Percentiles rank a stretch among this genome's conserved stretches.
These are phyloP conservation scores for Acanthisitta chloris DNA, from an alignment of 2,113 vertebrate species.

Conservation along the genomic window DNA sequence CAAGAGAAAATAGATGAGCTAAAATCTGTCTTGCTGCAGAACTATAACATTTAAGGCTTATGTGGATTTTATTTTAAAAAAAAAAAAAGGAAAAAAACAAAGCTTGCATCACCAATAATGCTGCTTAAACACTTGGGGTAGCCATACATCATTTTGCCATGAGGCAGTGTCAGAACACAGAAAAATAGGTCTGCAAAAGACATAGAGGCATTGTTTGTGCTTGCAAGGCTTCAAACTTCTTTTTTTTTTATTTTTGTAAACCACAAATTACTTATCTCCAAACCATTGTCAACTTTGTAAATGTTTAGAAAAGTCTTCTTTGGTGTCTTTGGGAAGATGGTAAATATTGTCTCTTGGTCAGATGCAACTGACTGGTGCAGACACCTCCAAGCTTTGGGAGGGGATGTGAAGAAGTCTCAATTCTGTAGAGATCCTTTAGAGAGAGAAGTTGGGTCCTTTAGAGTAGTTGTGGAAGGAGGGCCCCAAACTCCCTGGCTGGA, in stretches of 20 bases:
- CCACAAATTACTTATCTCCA: background rate
- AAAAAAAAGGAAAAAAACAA: background rate
- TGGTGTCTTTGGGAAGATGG: background rate
- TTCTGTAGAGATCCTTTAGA: background rate
- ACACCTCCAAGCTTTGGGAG: background rate
- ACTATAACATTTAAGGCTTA: background rate
- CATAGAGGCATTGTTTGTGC: background rate
- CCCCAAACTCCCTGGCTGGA: background rate
- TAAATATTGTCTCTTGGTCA: background rate
- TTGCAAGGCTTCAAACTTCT: background rate
- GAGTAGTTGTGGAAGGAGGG: background rate
- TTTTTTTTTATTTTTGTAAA: background rate
- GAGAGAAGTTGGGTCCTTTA: background rate
- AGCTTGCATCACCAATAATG: background rate
- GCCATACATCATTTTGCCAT: background rate
- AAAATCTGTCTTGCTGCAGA: conserved; percentile 19
- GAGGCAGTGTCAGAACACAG: background rate
- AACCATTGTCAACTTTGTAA: background rate
- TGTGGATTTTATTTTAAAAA: background rate
- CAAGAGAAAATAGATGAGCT: conserved; percentile 10
- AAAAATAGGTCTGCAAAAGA: background rate
- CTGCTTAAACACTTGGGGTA: background rate
- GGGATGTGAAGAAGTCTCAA: background rate
- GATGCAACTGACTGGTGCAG: background rate
- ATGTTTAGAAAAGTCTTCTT: background rate